A percentile compares a stretch with the other conserved stretches of the same genome.
phyloP scores from a whole-genome alignment of 2,113 vertebrate species.

The Astur gentilis region DNA sequence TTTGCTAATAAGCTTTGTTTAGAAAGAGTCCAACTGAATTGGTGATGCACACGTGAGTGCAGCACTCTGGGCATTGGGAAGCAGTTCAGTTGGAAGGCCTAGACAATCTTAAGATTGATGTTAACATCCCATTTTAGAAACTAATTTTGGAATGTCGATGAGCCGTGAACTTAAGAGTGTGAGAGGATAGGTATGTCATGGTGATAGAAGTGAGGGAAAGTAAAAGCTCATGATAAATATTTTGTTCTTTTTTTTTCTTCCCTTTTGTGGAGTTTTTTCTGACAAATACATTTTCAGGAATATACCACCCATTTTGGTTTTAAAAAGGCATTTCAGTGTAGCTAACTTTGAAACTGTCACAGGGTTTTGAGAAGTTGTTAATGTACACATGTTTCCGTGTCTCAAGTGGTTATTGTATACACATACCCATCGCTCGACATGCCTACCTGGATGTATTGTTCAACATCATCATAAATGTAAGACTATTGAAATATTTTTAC shows the following conservation, averaged over 20 bases:
- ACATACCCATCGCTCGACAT: accelerated
- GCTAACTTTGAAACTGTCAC: not conserved
- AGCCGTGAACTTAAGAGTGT: not conserved
- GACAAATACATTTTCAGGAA: not conserved
- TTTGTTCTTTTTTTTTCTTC: not conserved
- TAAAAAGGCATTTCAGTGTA: not conserved
- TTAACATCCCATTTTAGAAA: not conserved
- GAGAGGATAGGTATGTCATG: not conserved
- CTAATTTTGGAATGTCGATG: not conserved
- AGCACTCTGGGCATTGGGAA: not conserved
- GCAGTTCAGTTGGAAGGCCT: not conserved
- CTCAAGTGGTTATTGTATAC: not conserved
- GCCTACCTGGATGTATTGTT: not conserved
- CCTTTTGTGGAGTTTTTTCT: not conserved
- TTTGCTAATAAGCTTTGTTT: not conserved
- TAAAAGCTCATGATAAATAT: not conserved
- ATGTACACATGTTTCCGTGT: not conserved
- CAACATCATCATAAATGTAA: not conserved
- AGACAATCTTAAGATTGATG: not conserved
- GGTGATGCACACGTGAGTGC: not conserved
- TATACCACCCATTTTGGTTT: not conserved
- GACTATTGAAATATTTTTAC: not conserved
- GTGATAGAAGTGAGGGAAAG: not conserved
- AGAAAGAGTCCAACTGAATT: not conserved
- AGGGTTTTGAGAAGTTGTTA: not conserved